Evolutionary conservation across 1,140 invertebrate genomes (phyloP).

Genomic region (Scylla paramamosain): DNA sequence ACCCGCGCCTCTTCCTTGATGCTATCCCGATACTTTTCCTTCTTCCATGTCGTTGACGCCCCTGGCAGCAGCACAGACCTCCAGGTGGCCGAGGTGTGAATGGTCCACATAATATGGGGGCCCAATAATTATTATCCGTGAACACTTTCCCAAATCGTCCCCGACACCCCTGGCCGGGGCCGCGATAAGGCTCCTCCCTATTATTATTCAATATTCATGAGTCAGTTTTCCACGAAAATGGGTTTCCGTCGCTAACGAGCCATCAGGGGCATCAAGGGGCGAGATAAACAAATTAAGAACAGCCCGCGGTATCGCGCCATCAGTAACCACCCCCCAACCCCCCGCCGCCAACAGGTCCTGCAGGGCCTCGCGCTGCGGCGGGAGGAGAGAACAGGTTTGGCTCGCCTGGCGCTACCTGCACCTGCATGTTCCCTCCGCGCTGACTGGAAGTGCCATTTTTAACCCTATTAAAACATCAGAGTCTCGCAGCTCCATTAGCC

Average conservation of each 20-base stretch:
- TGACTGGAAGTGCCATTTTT: conserved; percentile 4
- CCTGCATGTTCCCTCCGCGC: background rate
- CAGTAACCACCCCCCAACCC: background rate
- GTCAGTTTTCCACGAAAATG: background rate
- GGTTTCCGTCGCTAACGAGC: conserved; percentile 10
- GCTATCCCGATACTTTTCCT: background rate
- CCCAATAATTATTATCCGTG: background rate
- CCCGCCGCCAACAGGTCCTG: background rate
- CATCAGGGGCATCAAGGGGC: background rate
- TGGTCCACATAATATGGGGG: background rate
- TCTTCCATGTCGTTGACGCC: background rate
- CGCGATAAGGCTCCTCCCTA: background rate
- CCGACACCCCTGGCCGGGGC: background rate
- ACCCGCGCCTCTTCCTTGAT: no score
- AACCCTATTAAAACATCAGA: conserved; percentile 13
- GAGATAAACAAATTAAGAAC: conserved; percentile 24
- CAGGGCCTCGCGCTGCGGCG: background rate
- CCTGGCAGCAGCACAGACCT: background rate
- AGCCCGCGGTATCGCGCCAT: conserved; percentile 8
- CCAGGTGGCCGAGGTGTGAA: background rate
- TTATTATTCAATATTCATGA: conserved; percentile 25
- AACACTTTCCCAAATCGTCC: background rate
- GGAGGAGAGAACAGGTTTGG: background rate
- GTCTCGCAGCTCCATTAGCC: background rate
- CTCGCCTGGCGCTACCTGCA: background rate